Percentiles rank a stretch among this genome's conserved stretches.
These are phyloP conservation scores for Branchipolynoe longqiensis DNA, from an alignment of 2,888 invertebrate species.

Conservation along the genomic window DNA sequence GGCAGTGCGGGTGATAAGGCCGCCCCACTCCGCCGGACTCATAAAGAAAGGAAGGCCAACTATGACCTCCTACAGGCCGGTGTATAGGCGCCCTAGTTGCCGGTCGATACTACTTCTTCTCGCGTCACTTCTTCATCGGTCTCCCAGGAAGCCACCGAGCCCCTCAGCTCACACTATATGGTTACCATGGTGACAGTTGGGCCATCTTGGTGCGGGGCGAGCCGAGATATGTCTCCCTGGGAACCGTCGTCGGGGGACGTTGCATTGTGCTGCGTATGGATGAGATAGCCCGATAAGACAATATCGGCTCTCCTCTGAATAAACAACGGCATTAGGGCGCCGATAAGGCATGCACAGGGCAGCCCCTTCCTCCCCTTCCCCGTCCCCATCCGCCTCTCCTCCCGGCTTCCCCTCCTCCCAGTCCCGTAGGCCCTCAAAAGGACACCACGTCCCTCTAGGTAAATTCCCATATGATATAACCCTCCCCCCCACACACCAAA, in stretches of 20 bases:
- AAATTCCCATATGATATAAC: no score
- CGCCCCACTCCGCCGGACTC: background rate
- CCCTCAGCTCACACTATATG: background rate
- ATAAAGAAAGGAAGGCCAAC: conserved; percentile 8
- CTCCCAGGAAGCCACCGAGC: conserved; percentile 9
- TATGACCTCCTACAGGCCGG: no score
- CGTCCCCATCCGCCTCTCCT: no score
- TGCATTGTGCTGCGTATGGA: background rate
- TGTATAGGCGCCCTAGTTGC: conserved; percentile 12
- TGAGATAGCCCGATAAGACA: conserved; percentile 23
- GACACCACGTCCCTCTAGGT: no score
- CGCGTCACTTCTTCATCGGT: conserved; percentile 30
- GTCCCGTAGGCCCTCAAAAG: no score
- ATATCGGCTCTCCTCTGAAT: background rate
- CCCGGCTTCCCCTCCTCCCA: no score
- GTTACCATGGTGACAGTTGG: conserved; percentile 14
- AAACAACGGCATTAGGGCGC: no score
- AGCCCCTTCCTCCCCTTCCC: no score
- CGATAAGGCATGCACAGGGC: no score
- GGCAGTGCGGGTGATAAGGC: background rate
- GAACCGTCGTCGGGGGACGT: conserved; percentile 10
- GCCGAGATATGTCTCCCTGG: background rate
- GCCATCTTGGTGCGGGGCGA: conserved; percentile 1
- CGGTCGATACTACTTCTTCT: conserved; percentile 33
- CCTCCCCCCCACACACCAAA: no score